Conservation (phyloP, 2,888 invertebrate species). For the Sesia apiformis region DNA sequence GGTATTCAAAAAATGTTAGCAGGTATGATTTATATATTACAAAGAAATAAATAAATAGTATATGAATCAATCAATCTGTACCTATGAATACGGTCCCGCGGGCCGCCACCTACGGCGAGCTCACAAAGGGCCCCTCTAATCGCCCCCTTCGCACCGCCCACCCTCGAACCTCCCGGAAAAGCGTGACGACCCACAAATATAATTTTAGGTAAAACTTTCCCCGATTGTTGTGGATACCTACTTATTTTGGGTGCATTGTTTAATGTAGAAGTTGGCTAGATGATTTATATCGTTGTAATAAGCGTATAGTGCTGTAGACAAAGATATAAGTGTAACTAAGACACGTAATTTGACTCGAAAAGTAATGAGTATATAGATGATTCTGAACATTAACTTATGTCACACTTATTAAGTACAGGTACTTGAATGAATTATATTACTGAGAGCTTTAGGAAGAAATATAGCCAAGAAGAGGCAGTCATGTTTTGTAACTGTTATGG, state of each 20-base stretch:
- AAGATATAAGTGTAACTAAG: not conserved
- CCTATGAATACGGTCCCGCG: conserved; percentile 45
- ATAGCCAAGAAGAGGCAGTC: no score
- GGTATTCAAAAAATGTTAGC: no score
- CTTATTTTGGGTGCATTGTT: conserved; percentile 50
- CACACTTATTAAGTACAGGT: no score
- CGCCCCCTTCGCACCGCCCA: conserved; percentile 36
- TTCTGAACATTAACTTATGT: no score
- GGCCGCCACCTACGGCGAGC: conserved; percentile 47
- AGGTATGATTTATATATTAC: no score
- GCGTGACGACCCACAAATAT: conserved; percentile 76
- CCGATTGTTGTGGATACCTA: conserved; percentile 50
- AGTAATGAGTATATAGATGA: no score
- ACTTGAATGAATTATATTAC: no score
- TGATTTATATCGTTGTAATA: not conserved
- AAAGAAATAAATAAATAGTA: not conserved
- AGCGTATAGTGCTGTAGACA: not conserved
- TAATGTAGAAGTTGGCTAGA: not conserved
- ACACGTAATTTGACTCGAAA: no score
- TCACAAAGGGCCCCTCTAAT: conserved; percentile 65
- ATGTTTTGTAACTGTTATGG: no score
- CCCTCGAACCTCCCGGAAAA: conserved; percentile 43
- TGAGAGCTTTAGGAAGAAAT: no score
- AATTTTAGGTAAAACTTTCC: conserved; percentile 71
- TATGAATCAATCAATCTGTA: conserved; percentile 8